phyloP scores from a whole-genome alignment of 2,888 invertebrate genomes.

The Argynnis bischoffii region DNA sequence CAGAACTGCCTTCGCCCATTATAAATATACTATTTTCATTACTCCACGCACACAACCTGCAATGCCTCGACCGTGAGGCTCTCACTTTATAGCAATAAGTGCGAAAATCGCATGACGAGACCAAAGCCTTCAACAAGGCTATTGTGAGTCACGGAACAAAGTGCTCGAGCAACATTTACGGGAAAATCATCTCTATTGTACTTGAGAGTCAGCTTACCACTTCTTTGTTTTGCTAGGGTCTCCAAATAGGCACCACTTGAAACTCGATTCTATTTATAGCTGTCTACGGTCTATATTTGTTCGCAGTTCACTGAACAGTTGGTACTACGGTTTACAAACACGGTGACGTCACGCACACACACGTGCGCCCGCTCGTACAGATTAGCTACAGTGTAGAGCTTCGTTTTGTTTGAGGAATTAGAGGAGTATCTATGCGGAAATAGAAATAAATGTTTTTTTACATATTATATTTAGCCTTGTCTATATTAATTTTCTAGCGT shows the following conservation, averaged over 20 bases:
- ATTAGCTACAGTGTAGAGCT: background rate
- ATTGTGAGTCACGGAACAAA: slow-evolving; percentile 23
- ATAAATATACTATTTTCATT: too few species aligned
- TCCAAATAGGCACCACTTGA: background rate
- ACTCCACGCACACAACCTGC: too few species aligned
- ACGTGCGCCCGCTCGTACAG: slow-evolving; percentile 8
- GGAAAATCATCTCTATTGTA: slow-evolving; percentile 19
- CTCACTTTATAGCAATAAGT: background rate
- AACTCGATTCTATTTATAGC: background rate
- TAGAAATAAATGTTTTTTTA: background rate
- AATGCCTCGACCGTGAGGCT: too few species aligned
- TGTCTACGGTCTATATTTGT: background rate
- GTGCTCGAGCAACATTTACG: slow-evolving; percentile 17
- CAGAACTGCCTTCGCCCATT: too few species aligned
- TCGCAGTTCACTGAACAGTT: background rate
- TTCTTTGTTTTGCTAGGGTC: slow-evolving; percentile 16
- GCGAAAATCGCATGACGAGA: background rate
- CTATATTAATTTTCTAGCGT: too few species aligned
- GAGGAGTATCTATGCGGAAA: slow-evolving; percentile 1
- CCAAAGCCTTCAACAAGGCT: slow-evolving; percentile 11
- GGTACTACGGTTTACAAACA: slow-evolving; percentile 33
- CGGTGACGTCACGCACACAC: slow-evolving; percentile 31
- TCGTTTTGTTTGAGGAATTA: background rate
- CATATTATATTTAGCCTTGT: too few species aligned
- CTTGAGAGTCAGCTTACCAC: slow-evolving; percentile 17